Base-by-base conservation (phyloP, 1,140 invertebrate species). In the Nephotettix cincticeps region DNA sequence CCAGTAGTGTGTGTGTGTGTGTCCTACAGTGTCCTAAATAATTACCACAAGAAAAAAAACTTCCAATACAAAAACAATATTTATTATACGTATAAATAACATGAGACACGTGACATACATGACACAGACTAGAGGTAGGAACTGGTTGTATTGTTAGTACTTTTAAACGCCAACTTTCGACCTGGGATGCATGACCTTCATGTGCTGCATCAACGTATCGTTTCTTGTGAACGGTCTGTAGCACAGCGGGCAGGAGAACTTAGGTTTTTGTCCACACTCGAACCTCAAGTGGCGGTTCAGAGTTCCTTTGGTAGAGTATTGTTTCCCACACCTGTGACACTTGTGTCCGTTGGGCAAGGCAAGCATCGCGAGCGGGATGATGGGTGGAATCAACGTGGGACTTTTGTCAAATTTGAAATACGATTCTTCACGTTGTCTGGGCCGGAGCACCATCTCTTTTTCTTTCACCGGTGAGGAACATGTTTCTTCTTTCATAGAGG, bases 221-320 rank as follows among this genome's bases (percentile, higher is more conserved):
- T 74, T 74, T 14, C 63, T 0, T 19, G 54, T 70, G 58, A 73
- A 74, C 13, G 27, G 61, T 40, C 71, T 61, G 19, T 65, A 69
- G 69, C 83, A 85, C 40, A 80, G 71, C 4, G 78, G 78, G 67
- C 83, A 85, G 51, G 65, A 54, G 51, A 76, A 77, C 69, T 83
- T 80, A 0, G 83, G 83, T 51, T 85, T 83, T 13, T 83, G 79
- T 1, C 84, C 84, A 71, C 87, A 88, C 70, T 87, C 85, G 64
- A 86, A 87, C 58, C 84, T 80, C 58, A 84, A 78, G 71, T 88
- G 86, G 43, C 86, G 77, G 77, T 78, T 81, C 0, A 86, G 71
- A 0, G 81, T 71, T 32, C 64, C 30, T 65, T 70, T 73, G 3
- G 29, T 32, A 6, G 64, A 56, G 32, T 71, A 71, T 40, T 29